Conservation (phyloP, 2,797 vertebrate genomes). For the Varecia variegata region DNA sequence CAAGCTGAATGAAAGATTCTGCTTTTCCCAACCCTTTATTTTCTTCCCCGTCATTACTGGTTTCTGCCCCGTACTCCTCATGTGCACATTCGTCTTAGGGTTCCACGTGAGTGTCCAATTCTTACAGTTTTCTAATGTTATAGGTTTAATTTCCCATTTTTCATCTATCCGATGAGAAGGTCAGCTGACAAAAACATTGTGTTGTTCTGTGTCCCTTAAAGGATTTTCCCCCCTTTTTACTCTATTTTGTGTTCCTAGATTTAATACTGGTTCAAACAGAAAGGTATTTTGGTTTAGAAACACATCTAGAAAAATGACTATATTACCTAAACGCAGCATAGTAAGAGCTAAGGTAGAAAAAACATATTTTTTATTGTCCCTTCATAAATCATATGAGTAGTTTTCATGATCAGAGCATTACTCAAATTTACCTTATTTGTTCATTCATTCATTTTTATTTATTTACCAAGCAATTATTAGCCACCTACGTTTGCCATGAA, state of each 20-base stretch:
- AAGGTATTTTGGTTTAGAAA: neutral
- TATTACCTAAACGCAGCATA: neutral
- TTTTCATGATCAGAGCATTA: neutral
- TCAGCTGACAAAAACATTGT: neutral
- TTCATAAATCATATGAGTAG: neutral
- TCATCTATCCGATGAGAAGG: neutral
- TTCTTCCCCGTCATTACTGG: neutral
- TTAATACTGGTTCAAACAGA: neutral
- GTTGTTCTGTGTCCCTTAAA: neutral
- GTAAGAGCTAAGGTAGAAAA: neutral
- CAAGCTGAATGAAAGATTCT: neutral
- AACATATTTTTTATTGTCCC: neutral
- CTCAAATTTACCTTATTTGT: neutral
- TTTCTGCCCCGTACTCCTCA: neutral
- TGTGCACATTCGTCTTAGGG: neutral
- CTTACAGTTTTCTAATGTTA: neutral
- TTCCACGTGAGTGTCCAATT: neutral
- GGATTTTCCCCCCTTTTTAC: neutral
- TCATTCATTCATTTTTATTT: neutral
- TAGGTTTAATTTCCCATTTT: slow-evolving; percentile 12
- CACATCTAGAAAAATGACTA: neutral
- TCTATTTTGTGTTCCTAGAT: neutral
- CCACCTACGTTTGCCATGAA: neutral
- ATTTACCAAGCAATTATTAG: neutral
- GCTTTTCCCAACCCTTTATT: neutral